Base-by-base conservation (phyloP, 2,888 invertebrate genomes). In the Petrolisthes manimaculis region DNA sequence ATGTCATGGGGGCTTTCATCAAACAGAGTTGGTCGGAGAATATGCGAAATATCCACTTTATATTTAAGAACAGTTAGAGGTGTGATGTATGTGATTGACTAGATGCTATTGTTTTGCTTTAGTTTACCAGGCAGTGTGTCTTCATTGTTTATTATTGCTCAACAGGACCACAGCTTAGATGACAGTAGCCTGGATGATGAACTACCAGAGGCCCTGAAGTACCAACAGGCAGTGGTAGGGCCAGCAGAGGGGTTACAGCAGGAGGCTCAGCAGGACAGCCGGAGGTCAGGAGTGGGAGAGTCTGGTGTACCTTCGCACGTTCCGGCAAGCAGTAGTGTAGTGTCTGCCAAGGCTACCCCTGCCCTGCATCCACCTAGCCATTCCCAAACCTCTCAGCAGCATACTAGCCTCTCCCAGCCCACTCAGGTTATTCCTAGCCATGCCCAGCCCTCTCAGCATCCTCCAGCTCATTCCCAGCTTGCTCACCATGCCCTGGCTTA, bases 121-220 rank as follows among this genome's bases (percentile, higher is more conserved):
- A 37, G 37, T 37, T 37, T 0, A 37, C 37, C 37, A 37, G 37
- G 37, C 37, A 37, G 37, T 37, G 37, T 37, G 37, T 37, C 37
- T 37, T 37, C 37, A 37, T 1, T 37, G 37, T 37, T 37, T 37
- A 37, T 37, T 37, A 37, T 8, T 74, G 18, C 54, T 56, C n/a
- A n/a, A 71, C 81, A 89, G 89, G 89, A 89, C 78, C 84, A 89
- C n/a, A 87, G 87, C 74, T 71, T 89, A 74, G 89, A 89, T 69
- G 89, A 89, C 37, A 88, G 89, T 77, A 87, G 86, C 77, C 61
- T 89, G 67, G 89, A 89, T 14, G 89, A 89, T 4, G 84, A 84
- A 4, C 78, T 87, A 8, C 86, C 87, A 5, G 89, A 89, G 71
- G 81, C 89, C 53, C 87, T 86, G 71, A 88, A 88, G 51, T 84